Percentiles rank a stretch among this genome's conserved stretches.
phyloP scores from a whole-genome alignment of 2,797 vertebrate species.

The Hydrocynus forskahlii region DNA sequence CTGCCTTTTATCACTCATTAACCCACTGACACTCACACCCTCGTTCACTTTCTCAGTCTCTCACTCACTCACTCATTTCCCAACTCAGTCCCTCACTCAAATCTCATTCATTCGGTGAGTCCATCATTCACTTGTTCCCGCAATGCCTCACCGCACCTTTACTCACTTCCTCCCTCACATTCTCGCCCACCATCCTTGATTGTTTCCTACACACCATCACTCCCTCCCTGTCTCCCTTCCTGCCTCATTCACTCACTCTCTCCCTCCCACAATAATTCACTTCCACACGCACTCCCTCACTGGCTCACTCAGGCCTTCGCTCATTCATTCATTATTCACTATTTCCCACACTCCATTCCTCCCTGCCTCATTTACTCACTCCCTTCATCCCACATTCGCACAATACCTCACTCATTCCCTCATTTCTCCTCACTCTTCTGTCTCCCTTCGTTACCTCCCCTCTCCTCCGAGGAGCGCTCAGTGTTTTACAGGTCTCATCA shows the following conservation, averaged over 20 bases:
- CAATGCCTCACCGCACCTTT: not conserved
- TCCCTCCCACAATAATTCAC: not conserved
- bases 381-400: not conserved
- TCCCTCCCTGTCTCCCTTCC: not conserved
- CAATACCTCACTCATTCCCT: not conserved
- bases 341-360: not conserved
- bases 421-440: not conserved
- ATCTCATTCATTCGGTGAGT: not conserved
- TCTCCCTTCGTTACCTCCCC: not conserved
- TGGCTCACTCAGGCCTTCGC: not conserved
- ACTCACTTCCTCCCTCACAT: not conserved
- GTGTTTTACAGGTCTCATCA: slow-evolving; percentile 14
- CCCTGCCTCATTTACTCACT: not conserved
- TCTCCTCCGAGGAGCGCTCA: slow-evolving; percentile 6
- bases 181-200: not conserved
- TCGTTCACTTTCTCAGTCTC: not conserved
- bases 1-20: not conserved
- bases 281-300: too few relatives aligned
- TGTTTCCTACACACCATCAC: not conserved
- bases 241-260: not conserved
- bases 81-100: too few relatives aligned
- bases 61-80: not conserved
- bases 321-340: not conserved
- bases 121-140: not conserved
- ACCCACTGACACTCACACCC: not conserved